Evolutionary conservation across 2,888 invertebrate species (phyloP), one percentile per base, ranked within the genome.

Genomic region (Morpho deidamia): DNA sequence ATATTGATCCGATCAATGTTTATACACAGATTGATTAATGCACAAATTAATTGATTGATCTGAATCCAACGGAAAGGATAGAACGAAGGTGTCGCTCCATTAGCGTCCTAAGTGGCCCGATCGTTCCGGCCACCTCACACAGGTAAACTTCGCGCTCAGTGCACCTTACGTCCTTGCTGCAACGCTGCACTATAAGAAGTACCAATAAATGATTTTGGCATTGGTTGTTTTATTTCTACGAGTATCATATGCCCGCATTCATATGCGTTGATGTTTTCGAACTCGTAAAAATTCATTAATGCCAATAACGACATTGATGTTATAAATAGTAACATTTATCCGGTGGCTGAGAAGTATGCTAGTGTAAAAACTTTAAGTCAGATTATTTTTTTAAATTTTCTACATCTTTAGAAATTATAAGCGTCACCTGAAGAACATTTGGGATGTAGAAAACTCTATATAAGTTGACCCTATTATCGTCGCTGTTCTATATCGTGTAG

Each of bases 41-140:
- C n/a, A n/a, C n/a, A n/a, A n/a, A n/a, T n/a, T 33, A 8, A 32
- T 32, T 32, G 23, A 8, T 44, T 9, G 11, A 45, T 48, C 12
- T 34, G 44, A 44, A 50, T 51, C 41, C 37, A 9, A 47, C 34
- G 38, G 50, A 37, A 56, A 35, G 40, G 40, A 39, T 41, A 33
- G 38, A 48, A 40, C 7, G 40, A 3, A n/a, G 38, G 34, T 44
- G 43, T 33, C 48, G 51, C 52, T 37, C 41, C 35, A 41, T 45
- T 35, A 23, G 47, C 53, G 34, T 40, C 50, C 38, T 33, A 39
- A 38, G 23, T 50, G 34, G 48, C 39, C 51, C 37, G 42, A 47
- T 45, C 41, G 56, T 63, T 63, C 56, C 60, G 58, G 58, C 58
- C 59, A 58, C 49, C 50, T 53, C 51, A 48, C 60, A 57, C 44